Evolutionary conservation across 2,113 vertebrate genomes (phyloP).

Genomic region (Rhea pennata): DNA sequence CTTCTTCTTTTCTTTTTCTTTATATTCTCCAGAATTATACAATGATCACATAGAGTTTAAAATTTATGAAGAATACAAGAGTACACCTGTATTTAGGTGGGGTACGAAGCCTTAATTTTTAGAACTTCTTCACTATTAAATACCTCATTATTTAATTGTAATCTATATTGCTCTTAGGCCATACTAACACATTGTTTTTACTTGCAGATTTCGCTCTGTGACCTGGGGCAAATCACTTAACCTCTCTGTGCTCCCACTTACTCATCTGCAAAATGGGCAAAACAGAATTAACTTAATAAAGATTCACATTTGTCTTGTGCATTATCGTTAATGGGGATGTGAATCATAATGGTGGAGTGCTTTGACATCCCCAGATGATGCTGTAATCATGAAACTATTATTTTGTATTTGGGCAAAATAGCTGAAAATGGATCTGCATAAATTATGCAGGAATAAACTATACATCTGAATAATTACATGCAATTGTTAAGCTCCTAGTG

Average conservation of each 20-base stretch:
- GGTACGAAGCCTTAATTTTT: background rate
- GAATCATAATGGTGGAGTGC: constrained; percentile 61
- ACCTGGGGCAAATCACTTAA: constrained; percentile 67
- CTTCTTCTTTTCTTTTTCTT: background rate
- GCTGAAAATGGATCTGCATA: constrained; percentile 63
- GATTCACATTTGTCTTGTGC: constrained; percentile 60
- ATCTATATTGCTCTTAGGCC: constrained; percentile 48
- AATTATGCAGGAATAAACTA: constrained; percentile 62
- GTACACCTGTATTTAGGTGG: background rate
- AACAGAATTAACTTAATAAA: constrained; percentile 68
- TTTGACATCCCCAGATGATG: constrained; percentile 65
- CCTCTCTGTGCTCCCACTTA: constrained; percentile 62
- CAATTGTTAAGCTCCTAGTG: constrained; percentile 49
- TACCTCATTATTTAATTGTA: constrained; percentile 47
- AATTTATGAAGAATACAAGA: background rate
- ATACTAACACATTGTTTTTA: constrained; percentile 41
- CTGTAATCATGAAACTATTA: constrained; percentile 63
- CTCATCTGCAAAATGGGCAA: constrained; percentile 60
- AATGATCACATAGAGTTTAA: background rate
- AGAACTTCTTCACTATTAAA: constrained; percentile 15
- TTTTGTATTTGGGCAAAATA: constrained; percentile 61
- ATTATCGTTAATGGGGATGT: constrained; percentile 66
- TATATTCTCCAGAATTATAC: background rate
- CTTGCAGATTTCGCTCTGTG: constrained; percentile 39
- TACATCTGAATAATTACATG: constrained; percentile 53